A percentile compares a stretch with the other conserved stretches of the same genome.
Conservation (phyloP, 1,140 invertebrate genomes). For the Zaprionus africanus region DNA sequence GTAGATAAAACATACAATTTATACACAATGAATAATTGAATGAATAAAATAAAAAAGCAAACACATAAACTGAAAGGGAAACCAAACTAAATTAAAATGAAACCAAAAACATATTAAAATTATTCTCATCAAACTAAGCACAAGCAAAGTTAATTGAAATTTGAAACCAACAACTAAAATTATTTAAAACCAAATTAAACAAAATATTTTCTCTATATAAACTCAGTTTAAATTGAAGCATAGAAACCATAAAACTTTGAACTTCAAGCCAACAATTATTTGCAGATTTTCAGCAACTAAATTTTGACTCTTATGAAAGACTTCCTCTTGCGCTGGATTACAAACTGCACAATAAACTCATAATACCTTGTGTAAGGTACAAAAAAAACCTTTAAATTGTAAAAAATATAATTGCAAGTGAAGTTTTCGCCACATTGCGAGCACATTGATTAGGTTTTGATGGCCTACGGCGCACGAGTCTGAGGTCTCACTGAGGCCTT, state of each 20-base stretch:
- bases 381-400: neutral
- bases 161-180: too few relatives aligned
- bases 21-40: neutral
- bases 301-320: neutral
- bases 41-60: neutral
- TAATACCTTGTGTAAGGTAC: neutral
- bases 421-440: neutral
- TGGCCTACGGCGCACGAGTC: constrained; percentile 18
- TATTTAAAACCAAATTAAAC: too few relatives aligned
- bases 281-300: neutral
- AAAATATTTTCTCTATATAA: too few relatives aligned
- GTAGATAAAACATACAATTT: neutral
- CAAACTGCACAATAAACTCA: neutral
- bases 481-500: neutral
- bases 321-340: neutral
- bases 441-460: constrained; percentile 48
- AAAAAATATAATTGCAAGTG: constrained; percentile 8
- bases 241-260: too few relatives aligned
- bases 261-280: too few relatives aligned
- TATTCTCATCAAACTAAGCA: too few relatives aligned
- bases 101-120: too few relatives aligned
- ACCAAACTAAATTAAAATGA: neutral
- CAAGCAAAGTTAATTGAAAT: too few relatives aligned
- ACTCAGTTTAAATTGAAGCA: too few relatives aligned
- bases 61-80: neutral